A percentile compares a stretch with the other conserved stretches of the same genome.
Evolutionary conservation across 2,797 vertebrate genomes (phyloP).

Genomic region (Pangasius macronema): DNA sequence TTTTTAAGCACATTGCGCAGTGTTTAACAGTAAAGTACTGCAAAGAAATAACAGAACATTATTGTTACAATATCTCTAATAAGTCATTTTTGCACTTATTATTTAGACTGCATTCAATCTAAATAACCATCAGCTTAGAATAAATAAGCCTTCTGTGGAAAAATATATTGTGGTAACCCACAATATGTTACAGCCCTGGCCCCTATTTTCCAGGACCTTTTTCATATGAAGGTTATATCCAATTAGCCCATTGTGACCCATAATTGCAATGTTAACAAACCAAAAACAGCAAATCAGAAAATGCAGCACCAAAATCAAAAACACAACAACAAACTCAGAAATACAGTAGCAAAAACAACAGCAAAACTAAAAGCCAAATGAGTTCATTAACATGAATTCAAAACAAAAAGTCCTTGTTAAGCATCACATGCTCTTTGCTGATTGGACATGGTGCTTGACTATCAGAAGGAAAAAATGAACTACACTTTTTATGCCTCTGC

Average conservation of each 20-base stretch:
- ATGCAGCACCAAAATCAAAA: neutral
- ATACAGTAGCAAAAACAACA: neutral
- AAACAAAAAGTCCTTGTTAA: neutral
- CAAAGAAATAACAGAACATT: neutral
- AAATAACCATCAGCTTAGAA: neutral
- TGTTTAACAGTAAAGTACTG: neutral
- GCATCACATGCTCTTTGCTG: neutral
- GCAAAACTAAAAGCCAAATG: neutral
- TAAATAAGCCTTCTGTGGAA: neutral
- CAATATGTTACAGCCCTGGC: neutral
- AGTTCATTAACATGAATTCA: neutral
- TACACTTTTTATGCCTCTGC: neutral
- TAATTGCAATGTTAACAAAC: no score
- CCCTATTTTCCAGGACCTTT: no score
- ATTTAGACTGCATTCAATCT: neutral
- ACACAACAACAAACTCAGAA: neutral
- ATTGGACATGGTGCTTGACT: neutral
- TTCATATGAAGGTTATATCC: no score
- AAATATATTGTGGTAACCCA: neutral
- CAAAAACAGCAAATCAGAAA: no score
- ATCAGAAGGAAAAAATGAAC: no score
- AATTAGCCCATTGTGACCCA: no score
- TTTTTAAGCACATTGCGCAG: no score
- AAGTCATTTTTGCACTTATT: no score
- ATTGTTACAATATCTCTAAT: neutral